Conservation (phyloP, 2,888 invertebrate species). For the Iselma pallidipennis region DNA sequence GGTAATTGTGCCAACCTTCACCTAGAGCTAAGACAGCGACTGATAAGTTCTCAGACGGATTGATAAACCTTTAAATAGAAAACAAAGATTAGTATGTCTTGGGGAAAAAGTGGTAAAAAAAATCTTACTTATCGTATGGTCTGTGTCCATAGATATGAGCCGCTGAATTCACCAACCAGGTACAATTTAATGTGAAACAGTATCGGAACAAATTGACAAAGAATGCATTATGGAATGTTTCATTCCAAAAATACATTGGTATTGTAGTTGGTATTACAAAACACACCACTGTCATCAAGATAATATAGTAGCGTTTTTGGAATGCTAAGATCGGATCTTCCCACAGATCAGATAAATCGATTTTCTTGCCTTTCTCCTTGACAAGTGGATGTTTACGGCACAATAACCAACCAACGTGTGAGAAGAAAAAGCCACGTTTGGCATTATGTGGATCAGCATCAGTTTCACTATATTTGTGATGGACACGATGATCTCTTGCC, state of each 20-base stretch:
- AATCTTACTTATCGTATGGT: conserved; percentile 73
- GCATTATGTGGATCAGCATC: conserved; percentile 92
- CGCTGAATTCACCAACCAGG: conserved; percentile 82
- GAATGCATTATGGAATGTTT: conserved; percentile 10
- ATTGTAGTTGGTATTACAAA: conserved; percentile 80
- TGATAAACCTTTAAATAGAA: conserved; percentile 65
- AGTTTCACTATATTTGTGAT: conserved; percentile 89
- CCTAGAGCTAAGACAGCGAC: conserved; percentile 78
- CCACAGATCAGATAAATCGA: conserved; percentile 85
- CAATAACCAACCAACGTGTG: conserved; percentile 94
- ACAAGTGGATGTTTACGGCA: conserved; percentile 87
- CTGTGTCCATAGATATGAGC: conserved; percentile 79
- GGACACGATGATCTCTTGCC: conserved; percentile 80
- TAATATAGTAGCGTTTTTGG: conserved; percentile 60
- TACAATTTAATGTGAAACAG: conserved; percentile 68
- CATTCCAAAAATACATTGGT: conserved; percentile 71
- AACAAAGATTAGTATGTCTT: conserved; percentile 62
- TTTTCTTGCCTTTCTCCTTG: conserved; percentile 74
- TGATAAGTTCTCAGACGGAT: conserved; percentile 75
- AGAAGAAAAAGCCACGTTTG: conserved; percentile 85
- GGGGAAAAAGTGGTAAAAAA: conserved; percentile 41
- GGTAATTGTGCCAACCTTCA: conserved; percentile 94
- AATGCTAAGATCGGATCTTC: conserved; percentile 83
- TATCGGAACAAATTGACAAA: conserved; percentile 60
- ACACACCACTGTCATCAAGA: conserved; percentile 73